Conservation (phyloP, 2,888 invertebrate species). For the Diploptera punctata region DNA sequence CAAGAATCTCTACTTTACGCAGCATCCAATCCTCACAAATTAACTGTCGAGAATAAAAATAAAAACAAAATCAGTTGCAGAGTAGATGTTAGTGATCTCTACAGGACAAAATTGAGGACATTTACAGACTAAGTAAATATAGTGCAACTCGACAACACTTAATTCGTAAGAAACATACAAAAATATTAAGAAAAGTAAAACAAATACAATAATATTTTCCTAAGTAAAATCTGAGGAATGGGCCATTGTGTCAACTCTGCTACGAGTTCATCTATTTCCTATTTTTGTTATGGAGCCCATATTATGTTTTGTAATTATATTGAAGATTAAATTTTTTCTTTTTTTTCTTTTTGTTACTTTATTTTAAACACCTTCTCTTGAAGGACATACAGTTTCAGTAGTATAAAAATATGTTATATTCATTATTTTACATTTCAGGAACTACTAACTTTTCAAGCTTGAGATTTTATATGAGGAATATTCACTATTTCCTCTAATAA, state of each 20-base stretch:
- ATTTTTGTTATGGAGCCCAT: conserved; percentile 11
- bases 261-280: neutral
- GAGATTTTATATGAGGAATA: too few relatives aligned
- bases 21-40: neutral
- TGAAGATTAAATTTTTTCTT: neutral
- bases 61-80: neutral
- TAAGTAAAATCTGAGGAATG: conserved; percentile 5
- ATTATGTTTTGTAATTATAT: conserved; percentile 21
- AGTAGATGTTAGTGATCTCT: neutral
- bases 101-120: conserved; percentile 6
- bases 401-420: too few relatives aligned
- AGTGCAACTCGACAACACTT: neutral
- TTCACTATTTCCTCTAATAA: too few relatives aligned
- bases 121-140: neutral
- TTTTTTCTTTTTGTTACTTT: too few relatives aligned
- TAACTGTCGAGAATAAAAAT: neutral
- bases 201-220: conserved; percentile 6
- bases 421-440: too few relatives aligned
- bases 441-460: too few relatives aligned
- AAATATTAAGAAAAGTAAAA: neutral
- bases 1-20: neutral
- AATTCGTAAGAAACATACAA: too few relatives aligned
- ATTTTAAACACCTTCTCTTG: too few relatives aligned
- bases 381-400: too few relatives aligned
- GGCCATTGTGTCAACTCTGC: neutral